Percentiles rank a stretch among this genome's conserved stretches.
phyloP scores from a whole-genome alignment of 2,888 invertebrate species.

The Callimorpha dominula region DNA sequence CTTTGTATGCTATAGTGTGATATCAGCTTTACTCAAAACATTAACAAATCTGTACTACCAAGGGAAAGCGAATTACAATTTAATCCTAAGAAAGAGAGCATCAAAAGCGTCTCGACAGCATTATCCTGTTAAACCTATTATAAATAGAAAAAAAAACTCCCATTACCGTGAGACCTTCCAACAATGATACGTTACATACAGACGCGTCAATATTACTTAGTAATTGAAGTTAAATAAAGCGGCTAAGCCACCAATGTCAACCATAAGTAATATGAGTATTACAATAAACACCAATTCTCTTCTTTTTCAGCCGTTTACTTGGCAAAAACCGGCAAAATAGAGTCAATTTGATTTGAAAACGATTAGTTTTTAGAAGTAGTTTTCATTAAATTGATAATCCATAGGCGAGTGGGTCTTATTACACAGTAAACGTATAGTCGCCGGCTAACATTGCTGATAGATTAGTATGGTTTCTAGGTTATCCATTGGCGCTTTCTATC shows the following conservation, averaged over 20 bases:
- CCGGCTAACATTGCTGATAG: too few species aligned
- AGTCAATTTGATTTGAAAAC: too few species aligned
- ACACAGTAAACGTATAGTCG: too few species aligned
- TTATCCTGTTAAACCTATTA: conserved; percentile 40
- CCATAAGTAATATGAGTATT: background rate
- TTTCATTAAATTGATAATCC: too few species aligned
- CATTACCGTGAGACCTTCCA: conserved; percentile 12
- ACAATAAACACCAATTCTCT: background rate
- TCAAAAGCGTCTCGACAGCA: conserved; percentile 13
- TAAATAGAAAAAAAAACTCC: conserved; percentile 21
- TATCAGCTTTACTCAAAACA: background rate
- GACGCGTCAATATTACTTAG: background rate
- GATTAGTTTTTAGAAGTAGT: too few species aligned
- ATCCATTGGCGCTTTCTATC: too few species aligned
- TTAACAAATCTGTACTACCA: background rate
- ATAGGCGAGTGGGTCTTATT: too few species aligned
- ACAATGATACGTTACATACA: conserved; percentile 8
- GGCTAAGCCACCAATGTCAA: conserved; percentile 6
- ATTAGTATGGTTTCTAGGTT: too few species aligned
- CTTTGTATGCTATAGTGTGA: background rate
- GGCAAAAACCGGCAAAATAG: too few species aligned
- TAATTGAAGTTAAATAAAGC: background rate
- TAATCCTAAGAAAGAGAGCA: conserved; percentile 11
- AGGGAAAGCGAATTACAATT: conserved; percentile 7
- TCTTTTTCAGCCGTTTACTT: too few species aligned